Base-by-base conservation (phyloP, 2,888 invertebrate genomes). In the Platycheirus albimanus region DNA sequence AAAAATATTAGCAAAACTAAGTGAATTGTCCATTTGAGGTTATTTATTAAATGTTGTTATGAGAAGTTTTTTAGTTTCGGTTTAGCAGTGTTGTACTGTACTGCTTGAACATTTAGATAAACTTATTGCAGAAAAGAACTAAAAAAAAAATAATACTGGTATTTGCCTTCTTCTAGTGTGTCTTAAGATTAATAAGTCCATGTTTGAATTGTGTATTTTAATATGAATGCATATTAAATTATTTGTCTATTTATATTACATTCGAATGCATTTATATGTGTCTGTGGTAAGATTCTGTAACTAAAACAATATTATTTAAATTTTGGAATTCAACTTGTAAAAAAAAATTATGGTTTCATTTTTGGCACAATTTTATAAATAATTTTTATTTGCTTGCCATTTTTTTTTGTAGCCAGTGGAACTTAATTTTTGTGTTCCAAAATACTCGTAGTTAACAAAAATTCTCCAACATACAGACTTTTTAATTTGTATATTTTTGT, bases 101-200 rank as follows among this genome's bases (percentile, higher is more conserved):
- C 45, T 80, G 70, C 56, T 58, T 20, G 41, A 30, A 70, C 64
- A 49, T n/a, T n/a, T 63, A 84, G 45, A 80, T 28, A 70, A 72
- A 69, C 72, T 64, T 58, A 72, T 74, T 43, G 63, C 38, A 76
- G 49, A 47, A 63, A 54, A 64, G 28, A 78, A 83, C 67, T 64
- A 78, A 76, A 47, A 71, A 45, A 19, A 78, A 76, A 47, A 71
- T 33, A 19, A 78, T 74, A 84, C 81, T 85, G 85, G 81, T 81
- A 79, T 86, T 85, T 86, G 86, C 86, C 86, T 86, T 86, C 85
- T 86, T 85, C 81, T 86, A 85, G 85, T 86, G 86, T 86, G 86
- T 86, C 86, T 86, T 86, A 86, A 85, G 64, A 85, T 78, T 56
- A 69, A 74, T 74, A 74, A 70, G 78, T 78, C 78, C 72, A 78